phyloP scores from a whole-genome alignment of 64 coral and sea anemone species.

The Actinia tenebrosa region DNA sequence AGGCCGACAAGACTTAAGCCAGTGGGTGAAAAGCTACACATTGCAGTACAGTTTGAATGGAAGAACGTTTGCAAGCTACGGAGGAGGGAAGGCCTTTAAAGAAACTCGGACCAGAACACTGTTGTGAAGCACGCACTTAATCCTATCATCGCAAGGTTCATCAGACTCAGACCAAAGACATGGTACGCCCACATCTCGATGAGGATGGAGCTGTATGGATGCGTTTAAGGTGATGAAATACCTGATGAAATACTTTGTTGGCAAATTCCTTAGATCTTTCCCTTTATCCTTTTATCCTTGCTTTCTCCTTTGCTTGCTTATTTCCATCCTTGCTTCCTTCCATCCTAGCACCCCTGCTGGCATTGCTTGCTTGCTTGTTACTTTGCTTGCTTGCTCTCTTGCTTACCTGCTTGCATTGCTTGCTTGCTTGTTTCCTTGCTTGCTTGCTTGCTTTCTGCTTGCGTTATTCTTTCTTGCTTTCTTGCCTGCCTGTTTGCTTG shows the following conservation, averaged over 20 bases:
- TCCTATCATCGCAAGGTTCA: slow-evolving; percentile 28
- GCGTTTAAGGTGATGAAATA: neutral
- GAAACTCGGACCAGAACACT: slow-evolving; percentile 21
- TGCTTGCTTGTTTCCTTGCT: too few species aligned
- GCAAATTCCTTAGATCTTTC: too few species aligned
- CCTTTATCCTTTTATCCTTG: too few species aligned
- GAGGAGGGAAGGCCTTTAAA: neutral
- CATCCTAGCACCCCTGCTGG: too few species aligned
- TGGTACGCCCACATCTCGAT: slow-evolving; percentile 10
- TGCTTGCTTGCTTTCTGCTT: too few species aligned
- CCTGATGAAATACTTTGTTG: neutral
- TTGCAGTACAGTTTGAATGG: neutral
- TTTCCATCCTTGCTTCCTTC: too few species aligned
- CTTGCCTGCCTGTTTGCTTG: too few species aligned
- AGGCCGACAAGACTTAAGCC: neutral
- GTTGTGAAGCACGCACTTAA: neutral
- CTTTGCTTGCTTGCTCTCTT: too few species aligned
- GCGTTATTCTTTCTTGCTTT: too few species aligned
- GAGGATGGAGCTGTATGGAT: slow-evolving; percentile 19
- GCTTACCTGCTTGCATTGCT: too few species aligned
- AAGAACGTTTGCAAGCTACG: neutral
- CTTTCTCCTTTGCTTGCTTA: too few species aligned
- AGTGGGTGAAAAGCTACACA: neutral
- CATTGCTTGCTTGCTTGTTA: too few species aligned
- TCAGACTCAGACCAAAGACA: neutral